These are phyloP conservation scores for Xenotilapia leptura DNA, from an alignment of 2,113 vertebrate genomes.

Conservation along the genomic window DNA sequence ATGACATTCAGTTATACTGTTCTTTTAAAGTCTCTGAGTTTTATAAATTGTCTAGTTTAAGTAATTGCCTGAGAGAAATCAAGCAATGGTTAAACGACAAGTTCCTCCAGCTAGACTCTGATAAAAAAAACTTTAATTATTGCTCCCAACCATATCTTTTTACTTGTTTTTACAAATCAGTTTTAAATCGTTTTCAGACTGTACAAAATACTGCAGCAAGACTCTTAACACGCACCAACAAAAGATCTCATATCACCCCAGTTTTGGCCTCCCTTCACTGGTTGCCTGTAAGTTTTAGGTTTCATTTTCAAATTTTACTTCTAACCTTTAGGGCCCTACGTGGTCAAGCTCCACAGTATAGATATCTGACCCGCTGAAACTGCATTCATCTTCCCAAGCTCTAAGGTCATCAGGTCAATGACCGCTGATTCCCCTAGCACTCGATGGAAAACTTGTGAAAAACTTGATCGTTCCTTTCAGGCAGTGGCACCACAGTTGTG, in stretches of 20 bases:
- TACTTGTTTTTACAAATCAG: not conserved
- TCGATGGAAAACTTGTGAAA: not conserved
- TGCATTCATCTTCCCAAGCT: not conserved
- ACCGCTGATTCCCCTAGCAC: not conserved
- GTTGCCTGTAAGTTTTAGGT: not conserved
- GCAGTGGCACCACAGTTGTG: not conserved
- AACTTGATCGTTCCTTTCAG: not conserved
- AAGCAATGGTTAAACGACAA: not conserved
- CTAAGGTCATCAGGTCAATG: not conserved
- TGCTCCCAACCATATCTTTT: not conserved
- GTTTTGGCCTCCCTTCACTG: not conserved
- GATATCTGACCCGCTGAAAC: not conserved
- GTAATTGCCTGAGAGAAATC: not conserved
- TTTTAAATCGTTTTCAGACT: not conserved
- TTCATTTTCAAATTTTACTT: not conserved
- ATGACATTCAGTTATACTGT: not conserved
- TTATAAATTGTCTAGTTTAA: not conserved
- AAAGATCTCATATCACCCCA: not conserved
- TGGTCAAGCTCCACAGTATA: not conserved
- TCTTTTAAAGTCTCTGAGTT: not conserved
- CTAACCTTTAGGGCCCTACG: not conserved
- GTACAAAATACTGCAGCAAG: not conserved
- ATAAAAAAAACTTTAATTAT: not conserved
- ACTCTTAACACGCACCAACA: not conserved
- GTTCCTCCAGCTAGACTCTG: not conserved